Percentiles rank a stretch among this genome's conserved stretches.
phyloP scores from a whole-genome alignment of 1,140 invertebrate species.

The Rhizoglyphus robini region DNA sequence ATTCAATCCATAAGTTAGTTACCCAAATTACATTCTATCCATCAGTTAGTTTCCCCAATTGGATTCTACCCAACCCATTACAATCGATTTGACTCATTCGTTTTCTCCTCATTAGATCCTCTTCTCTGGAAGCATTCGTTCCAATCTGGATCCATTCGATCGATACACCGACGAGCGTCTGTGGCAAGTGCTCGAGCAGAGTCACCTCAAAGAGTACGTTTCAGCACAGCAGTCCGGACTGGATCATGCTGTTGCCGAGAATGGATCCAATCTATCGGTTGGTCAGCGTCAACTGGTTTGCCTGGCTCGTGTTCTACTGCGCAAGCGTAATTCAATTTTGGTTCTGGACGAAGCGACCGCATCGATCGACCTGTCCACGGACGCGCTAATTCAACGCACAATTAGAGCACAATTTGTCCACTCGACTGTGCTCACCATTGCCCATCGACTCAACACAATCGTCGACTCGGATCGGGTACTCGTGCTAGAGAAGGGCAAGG shows the following conservation, averaged over 20 bases:
- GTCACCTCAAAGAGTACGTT: conserved; percentile 26
- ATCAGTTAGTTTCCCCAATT: too few species aligned
- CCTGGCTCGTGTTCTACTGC: conserved; percentile 43
- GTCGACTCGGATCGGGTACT: conserved; percentile 30
- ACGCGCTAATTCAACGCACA: conserved; percentile 25
- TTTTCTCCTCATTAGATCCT: too few species aligned
- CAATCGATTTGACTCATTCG: too few species aligned
- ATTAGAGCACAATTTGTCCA: conserved; percentile 40
- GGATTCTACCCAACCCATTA: too few species aligned
- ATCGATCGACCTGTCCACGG: conserved; percentile 32
- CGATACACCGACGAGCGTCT: conserved; percentile 23
- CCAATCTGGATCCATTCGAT: conserved; percentile 29
- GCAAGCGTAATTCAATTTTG: conserved; percentile 38
- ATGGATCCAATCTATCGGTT: conserved; percentile 29
- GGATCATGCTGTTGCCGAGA: conserved; percentile 19
- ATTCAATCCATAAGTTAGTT: too few species aligned
- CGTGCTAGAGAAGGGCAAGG: conserved; percentile 35
- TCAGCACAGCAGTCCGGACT: conserved; percentile 18
- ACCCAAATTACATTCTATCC: too few species aligned
- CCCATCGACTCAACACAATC: conserved; percentile 42
- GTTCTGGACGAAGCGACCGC: conserved; percentile 53
- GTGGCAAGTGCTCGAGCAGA: conserved; percentile 25
- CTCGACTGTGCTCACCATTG: conserved; percentile 50
- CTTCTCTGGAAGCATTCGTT: conserved; percentile 42
- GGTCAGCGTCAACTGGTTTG: conserved; percentile 42